Evolutionary conservation across 2,113 vertebrate species (phyloP).

Genomic region (Turdus rufiventris): DNA sequence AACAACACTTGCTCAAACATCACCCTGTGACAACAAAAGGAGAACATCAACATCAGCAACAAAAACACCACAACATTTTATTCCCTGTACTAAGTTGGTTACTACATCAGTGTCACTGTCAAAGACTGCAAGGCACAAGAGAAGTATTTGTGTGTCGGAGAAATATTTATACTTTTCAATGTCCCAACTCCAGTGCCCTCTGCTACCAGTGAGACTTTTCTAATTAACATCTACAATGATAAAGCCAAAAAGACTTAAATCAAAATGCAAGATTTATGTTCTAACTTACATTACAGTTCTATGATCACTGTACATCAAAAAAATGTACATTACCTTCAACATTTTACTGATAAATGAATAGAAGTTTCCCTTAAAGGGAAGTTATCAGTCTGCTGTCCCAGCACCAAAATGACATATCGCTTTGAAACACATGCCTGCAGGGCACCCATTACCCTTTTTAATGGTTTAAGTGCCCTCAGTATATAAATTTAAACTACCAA

Average conservation of each 20-base stretch:
- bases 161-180: background rate
- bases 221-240: constrained; percentile 31
- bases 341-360: constrained; percentile 43
- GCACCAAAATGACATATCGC: constrained; percentile 45
- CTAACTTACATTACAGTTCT: background rate
- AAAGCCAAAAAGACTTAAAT: background rate
- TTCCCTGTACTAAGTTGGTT: background rate
- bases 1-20: background rate
- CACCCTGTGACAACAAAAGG: background rate
- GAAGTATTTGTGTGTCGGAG: background rate
- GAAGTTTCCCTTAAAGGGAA: constrained; percentile 38
- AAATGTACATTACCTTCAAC: background rate
- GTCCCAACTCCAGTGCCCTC: background rate
- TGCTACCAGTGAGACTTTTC: background rate
- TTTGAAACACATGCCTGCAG: constrained; percentile 36
- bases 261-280: too few relatives aligned
- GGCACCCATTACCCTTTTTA: constrained; percentile 54
- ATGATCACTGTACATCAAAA: constrained; percentile 5
- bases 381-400: constrained; percentile 49
- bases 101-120: background rate
- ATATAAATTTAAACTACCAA: constrained; percentile 63
- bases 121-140: background rate
- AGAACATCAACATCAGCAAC: background rate
- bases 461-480: constrained; percentile 44
- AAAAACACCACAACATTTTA: background rate